A percentile compares a stretch with the other conserved stretches of the same genome.
Conservation (phyloP, 2,888 invertebrate species). For the Luperina nickerlii region DNA sequence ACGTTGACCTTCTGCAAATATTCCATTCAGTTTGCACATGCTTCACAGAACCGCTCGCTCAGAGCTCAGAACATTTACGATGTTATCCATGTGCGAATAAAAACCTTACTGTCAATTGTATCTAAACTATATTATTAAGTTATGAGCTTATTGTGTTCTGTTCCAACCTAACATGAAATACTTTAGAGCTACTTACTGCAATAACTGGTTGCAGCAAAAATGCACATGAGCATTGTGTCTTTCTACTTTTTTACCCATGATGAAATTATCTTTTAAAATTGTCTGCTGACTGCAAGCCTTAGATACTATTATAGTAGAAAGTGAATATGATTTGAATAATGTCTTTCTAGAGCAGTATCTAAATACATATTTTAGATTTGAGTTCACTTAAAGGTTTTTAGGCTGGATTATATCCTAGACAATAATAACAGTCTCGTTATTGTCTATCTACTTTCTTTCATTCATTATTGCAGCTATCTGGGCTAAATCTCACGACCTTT, state of each 20-base stretch:
- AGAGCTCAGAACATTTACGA: slow-evolving; percentile 45
- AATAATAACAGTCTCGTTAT: slow-evolving; percentile 21
- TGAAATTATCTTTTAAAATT: background rate
- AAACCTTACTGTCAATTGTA: slow-evolving; percentile 63
- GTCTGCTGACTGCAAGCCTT: background rate
- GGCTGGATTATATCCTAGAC: slow-evolving; percentile 11
- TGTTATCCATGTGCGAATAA: slow-evolving; percentile 55
- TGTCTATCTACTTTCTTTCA: slow-evolving; percentile 37
- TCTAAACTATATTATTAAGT: slow-evolving; percentile 57
- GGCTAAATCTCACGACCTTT: slow-evolving; percentile 66
- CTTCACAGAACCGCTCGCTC: slow-evolving; percentile 48
- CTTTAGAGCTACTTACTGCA: slow-evolving; percentile 35
- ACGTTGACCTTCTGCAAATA: slow-evolving; percentile 31
- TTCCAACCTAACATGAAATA: slow-evolving; percentile 49
- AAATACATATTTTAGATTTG: slow-evolving; percentile 1
- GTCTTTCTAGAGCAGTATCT: slow-evolving; percentile 1
- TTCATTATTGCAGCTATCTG: slow-evolving; percentile 25
- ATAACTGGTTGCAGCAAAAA: slow-evolving; percentile 34
- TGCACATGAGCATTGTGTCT: slow-evolving; percentile 20
- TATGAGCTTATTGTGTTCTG: slow-evolving; percentile 51
- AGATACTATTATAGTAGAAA: slow-evolving; percentile 3
- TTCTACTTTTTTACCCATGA: background rate
- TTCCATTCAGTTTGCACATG: slow-evolving; percentile 30
- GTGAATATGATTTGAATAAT: slow-evolving; percentile 15
- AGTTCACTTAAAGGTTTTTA: slow-evolving; percentile 26